Conservation (phyloP, 1,140 invertebrate species). For the Neodiprion fabricii region DNA sequence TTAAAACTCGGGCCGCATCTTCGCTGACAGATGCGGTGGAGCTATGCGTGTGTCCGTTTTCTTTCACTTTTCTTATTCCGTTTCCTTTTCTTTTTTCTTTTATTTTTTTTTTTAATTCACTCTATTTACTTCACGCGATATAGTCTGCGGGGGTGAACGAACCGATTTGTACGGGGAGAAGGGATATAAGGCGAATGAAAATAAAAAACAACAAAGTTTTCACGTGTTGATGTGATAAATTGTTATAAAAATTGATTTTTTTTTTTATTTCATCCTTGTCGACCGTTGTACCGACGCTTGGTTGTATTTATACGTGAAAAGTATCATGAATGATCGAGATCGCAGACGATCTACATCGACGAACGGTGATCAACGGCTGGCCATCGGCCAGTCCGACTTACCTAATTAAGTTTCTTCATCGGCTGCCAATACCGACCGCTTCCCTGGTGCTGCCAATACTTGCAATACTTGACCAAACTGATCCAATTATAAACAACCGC, state of each 20-base stretch:
- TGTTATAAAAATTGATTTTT: neutral
- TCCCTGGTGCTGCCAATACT: constrained; percentile 58
- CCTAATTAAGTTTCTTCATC: constrained; percentile 61
- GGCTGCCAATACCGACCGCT: constrained; percentile 39
- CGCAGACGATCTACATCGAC: too few relatives aligned
- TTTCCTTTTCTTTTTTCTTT: neutral
- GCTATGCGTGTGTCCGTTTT: constrained; percentile 6
- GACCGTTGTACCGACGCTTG: too few relatives aligned
- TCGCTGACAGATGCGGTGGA: constrained; percentile 7
- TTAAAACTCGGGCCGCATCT: neutral
- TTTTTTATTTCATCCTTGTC: too few relatives aligned
- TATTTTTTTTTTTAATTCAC: neutral
- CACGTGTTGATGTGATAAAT: neutral
- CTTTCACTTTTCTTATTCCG: constrained; percentile 14
- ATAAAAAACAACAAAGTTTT: too few relatives aligned
- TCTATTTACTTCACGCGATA: neutral
- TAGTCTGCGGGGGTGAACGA: too few relatives aligned
- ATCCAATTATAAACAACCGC: constrained; percentile 55
- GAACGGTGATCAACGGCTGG: constrained; percentile 34
- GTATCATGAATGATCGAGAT: too few relatives aligned
- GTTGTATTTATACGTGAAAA: too few relatives aligned
- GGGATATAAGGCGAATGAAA: too few relatives aligned
- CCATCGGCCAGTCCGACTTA: constrained; percentile 57
- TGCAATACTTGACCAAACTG: constrained; percentile 55
- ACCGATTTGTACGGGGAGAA: too few relatives aligned